Conservation (phyloP, 2,797 vertebrate species). For the Ambastaia sidthimunki region DNA sequence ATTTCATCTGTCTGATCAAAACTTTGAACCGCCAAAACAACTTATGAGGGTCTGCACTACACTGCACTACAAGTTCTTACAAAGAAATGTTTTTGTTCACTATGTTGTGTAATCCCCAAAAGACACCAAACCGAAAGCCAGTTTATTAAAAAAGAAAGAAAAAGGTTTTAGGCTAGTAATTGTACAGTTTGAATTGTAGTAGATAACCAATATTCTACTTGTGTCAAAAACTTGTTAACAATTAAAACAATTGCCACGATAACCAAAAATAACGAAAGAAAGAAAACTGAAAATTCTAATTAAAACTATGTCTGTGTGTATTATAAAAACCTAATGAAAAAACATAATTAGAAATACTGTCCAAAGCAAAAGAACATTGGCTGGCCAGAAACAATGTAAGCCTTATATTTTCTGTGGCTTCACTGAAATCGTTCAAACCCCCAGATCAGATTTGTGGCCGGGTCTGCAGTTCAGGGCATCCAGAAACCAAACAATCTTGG, state of each 20-base stretch:
- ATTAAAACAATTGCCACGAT: not conserved
- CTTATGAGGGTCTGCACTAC: not conserved
- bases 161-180: not conserved
- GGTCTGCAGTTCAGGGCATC: constrained; percentile 4
- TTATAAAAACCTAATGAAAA: not conserved
- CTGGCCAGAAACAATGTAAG: not conserved
- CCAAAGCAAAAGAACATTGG: not conserved
- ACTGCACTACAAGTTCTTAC: not conserved
- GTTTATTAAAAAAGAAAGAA: constrained; percentile 1
- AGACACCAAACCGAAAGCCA: not conserved
- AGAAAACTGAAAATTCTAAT: not conserved
- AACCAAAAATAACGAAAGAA: not conserved
- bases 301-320: not conserved
- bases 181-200: not conserved
- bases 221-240: not conserved
- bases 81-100: not conserved
- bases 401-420: not conserved
- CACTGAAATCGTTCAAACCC: not conserved
- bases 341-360: not conserved
- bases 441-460: not conserved
- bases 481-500: not conserved
- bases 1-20: not conserved
- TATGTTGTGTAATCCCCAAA: not conserved
- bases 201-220: not conserved
- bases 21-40: not conserved